Percentiles rank a stretch among this genome's conserved stretches.
These are phyloP conservation scores for Chrysolophus pictus DNA, from an alignment of 2,797 vertebrate genomes.

Conservation along the genomic window DNA sequence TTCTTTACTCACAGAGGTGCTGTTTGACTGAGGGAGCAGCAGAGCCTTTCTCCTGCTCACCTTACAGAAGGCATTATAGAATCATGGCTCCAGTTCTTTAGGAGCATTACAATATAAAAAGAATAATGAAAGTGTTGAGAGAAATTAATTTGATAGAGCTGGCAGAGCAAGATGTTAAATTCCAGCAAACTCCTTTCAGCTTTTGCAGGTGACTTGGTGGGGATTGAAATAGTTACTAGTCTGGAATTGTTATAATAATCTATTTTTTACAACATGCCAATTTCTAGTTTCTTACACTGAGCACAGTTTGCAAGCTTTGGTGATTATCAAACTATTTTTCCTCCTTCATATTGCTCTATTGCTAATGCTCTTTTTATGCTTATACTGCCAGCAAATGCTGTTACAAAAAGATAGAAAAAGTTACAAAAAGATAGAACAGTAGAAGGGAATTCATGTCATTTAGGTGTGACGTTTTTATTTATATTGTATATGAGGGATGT, in stretches of 20 bases:
- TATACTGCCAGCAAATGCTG: neutral
- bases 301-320: neutral
- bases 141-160: neutral
- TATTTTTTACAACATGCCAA: neutral
- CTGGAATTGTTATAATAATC: constrained; percentile 27
- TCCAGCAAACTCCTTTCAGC: neutral
- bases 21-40: neutral
- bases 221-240: constrained; percentile 23
- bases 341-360: neutral
- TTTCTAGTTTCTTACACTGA: neutral
- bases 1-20: neutral
- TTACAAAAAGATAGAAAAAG: neutral
- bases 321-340: neutral
- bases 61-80: neutral
- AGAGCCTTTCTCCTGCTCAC: neutral
- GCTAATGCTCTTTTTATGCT: neutral
- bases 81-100: neutral
- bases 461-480: neutral
- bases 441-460: neutral
- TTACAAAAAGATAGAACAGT: neutral
- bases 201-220: constrained; percentile 15
- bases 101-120: neutral
- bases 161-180: neutral
- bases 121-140: neutral
- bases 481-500: neutral